These are phyloP conservation scores for Ectemnius lituratus DNA, from an alignment of 2,888 invertebrate species.

Conservation along the genomic window DNA sequence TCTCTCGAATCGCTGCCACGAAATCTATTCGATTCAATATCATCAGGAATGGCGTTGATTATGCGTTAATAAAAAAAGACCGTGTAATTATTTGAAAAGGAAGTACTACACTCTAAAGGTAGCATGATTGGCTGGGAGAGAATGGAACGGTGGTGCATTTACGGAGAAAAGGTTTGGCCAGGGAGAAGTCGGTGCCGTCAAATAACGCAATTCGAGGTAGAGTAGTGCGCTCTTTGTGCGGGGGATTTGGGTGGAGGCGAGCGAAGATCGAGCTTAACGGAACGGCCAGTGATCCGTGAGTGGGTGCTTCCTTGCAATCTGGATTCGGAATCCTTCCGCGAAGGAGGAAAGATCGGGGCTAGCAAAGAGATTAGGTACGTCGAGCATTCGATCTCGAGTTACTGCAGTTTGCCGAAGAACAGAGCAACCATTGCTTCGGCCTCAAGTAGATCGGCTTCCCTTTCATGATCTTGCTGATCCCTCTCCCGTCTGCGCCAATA, in stretches of 20 bases:
- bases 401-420: constrained; percentile 4
- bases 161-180: no score
- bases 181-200: not conserved
- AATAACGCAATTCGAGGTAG: constrained; percentile 16
- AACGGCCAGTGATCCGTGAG: constrained; percentile 23
- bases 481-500: not conserved
- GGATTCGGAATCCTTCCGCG: constrained; percentile 22
- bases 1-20: no score
- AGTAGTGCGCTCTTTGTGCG: not conserved
- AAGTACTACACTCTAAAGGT: no score
- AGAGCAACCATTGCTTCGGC: not conserved
- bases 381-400: constrained; percentile 10
- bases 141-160: no score
- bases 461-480: not conserved
- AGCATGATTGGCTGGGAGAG: no score
- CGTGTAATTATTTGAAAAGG: no score
- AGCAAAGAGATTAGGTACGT: constrained; percentile 24
- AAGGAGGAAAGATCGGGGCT: constrained; percentile 4
- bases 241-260: constrained; percentile 15
- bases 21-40: no score
- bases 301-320: constrained; percentile 25
- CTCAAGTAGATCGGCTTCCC: not conserved
- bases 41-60: no score
- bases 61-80: no score
- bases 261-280: constrained; percentile 11